Base-by-base conservation (phyloP, 2,888 invertebrate species). In the Diaprepes abbreviatus region DNA sequence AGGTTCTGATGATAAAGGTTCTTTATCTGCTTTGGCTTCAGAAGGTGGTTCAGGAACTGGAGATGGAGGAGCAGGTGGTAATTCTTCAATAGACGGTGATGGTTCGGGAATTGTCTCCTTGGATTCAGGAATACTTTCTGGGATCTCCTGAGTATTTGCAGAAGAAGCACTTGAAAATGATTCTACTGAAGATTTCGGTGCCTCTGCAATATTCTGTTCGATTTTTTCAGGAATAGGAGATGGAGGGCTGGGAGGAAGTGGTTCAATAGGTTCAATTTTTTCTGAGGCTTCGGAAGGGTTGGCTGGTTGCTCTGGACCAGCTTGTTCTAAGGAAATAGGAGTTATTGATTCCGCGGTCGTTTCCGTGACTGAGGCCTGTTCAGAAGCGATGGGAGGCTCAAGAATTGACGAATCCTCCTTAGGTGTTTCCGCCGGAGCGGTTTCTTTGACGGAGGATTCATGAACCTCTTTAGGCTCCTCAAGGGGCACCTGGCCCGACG, bases 401-500 rank as follows among this genome's bases (percentile, higher is more conserved):
- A 24, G 33, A 36, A 57, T 33, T 35, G 48, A 21, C 17, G 24
- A 60, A 60, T 60, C 59, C 21, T 62, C 62, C 52, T 50, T 52
- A 52, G 62, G 10, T 24, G 62, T 12, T 36, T 24, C 38, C 28
- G 17, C 12, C 19, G 36, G 3, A 10, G n/a, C 21, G 9, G 40
- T 1, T 54, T 52, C 58, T 35, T 38, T 7, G n/a, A 21, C 40
- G 14, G 48, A 36, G 45, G 55, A 40, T 57, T 68, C 52, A 4
- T 58, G 48, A 24, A 50, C 64, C 60, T 55, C 70, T 21, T 59
- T 54, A 33, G 62, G 36, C 16, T 35, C 54, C 16, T 69, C 69
- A 16, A 54, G 65, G 24, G 72, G 69, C 12, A 72, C 58, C 24
- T 69, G 70, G 12, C 72, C 72, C n/a, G 67, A 59, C 2, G 70